A percentile compares a stretch with the other conserved stretches of the same genome.
Conservation (phyloP, 2,888 invertebrate genomes). For the Micoletzkya japonica region DNA sequence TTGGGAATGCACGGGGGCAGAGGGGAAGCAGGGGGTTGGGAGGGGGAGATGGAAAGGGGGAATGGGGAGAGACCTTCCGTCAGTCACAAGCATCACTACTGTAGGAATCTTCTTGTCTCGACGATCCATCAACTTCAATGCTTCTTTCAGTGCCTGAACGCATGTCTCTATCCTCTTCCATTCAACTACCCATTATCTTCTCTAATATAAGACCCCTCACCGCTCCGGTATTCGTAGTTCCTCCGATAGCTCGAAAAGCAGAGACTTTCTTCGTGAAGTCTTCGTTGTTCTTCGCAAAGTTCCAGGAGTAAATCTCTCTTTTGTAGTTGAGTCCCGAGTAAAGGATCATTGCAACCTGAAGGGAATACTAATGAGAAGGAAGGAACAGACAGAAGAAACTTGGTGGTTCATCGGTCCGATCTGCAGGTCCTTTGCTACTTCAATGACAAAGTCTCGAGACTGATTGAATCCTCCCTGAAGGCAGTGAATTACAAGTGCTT, state of each 20-base stretch:
- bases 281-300: slow-evolving; percentile 58
- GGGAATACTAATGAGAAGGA: slow-evolving; percentile 9
- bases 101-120: slow-evolving; percentile 56
- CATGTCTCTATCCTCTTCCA: not conserved
- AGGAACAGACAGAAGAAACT: slow-evolving; percentile 34
- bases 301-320: slow-evolving; percentile 55
- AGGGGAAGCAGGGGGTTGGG: too few species aligned
- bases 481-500: not conserved
- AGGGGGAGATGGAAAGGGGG: not conserved
- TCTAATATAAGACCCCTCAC: slow-evolving; percentile 19
- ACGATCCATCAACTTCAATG: slow-evolving; percentile 50
- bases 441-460: slow-evolving; percentile 57
- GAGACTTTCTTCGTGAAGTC: slow-evolving; percentile 50
- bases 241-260: slow-evolving; percentile 54
- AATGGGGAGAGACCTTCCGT: slow-evolving; percentile 42
- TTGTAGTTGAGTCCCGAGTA: slow-evolving; percentile 48
- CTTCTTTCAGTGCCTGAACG: slow-evolving; percentile 53
- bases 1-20: too few species aligned
- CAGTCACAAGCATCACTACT: slow-evolving; percentile 59
- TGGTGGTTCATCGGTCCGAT: slow-evolving; percentile 58
- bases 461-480: slow-evolving; percentile 56
- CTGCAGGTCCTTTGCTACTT: slow-evolving; percentile 60
- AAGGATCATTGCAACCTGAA: slow-evolving; percentile 56
- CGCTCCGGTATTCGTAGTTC: slow-evolving; percentile 57
- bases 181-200: not conserved